Conservation (phyloP, 2,113 vertebrate genomes). For the Emydocephalus ijimae region DNA sequence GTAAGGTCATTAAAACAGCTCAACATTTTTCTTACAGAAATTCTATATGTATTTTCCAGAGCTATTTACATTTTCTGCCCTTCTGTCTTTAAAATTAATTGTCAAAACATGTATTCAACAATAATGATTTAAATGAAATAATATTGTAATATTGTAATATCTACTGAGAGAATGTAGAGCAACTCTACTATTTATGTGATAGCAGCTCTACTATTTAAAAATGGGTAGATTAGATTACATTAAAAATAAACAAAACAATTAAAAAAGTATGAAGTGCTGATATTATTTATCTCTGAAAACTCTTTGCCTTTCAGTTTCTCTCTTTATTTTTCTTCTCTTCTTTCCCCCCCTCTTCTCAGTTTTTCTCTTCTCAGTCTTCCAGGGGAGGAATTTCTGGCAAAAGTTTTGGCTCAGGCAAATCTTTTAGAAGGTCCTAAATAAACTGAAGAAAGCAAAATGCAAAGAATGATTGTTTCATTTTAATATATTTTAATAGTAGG, state of each 20-base stretch:
- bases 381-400: background rate
- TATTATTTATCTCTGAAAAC: background rate
- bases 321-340: background rate
- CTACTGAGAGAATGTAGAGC: background rate
- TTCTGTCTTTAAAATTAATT: background rate
- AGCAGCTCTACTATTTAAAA: background rate
- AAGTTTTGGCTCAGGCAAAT: background rate
- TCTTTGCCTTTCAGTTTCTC: background rate
- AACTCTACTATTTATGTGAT: background rate
- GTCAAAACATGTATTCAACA: background rate
- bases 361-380: background rate
- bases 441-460: background rate
- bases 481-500: background rate
- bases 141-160: background rate
- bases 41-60: background rate
- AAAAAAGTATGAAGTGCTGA: background rate
- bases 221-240: background rate
- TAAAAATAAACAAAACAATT: background rate
- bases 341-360: fast-evolving
- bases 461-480: background rate
- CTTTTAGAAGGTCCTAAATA: background rate
- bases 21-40: background rate
- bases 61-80: background rate
- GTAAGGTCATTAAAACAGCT: background rate
- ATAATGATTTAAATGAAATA: background rate